These are phyloP conservation scores for Lomographa bimaculata DNA, from an alignment of 2,888 invertebrate genomes.

Conservation along the genomic window DNA sequence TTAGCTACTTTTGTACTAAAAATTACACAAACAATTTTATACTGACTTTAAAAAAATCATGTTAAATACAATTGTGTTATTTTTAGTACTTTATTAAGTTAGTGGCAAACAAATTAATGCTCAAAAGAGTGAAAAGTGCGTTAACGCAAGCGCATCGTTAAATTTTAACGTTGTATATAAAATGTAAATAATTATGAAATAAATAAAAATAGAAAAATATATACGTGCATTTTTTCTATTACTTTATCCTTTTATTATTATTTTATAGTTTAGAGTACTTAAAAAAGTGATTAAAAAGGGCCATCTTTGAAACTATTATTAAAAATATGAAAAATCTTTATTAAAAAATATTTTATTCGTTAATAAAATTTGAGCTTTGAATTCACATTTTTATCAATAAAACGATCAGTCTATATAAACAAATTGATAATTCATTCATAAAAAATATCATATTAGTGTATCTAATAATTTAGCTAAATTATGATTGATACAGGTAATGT, in stretches of 20 bases:
- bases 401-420: slow-evolving; percentile 8
- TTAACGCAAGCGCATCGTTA: slow-evolving; percentile 56
- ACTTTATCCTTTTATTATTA: neutral
- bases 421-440: too few relatives aligned
- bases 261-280: too few relatives aligned
- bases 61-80: slow-evolving; percentile 12
- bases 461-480: too few relatives aligned
- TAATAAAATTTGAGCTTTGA: neutral
- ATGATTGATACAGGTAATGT: too few relatives aligned
- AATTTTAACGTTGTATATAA: slow-evolving; percentile 75
- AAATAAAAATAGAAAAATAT: slow-evolving; percentile 62
- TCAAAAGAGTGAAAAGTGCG: slow-evolving; percentile 64
- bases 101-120: slow-evolving; percentile 51
- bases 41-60: too few relatives aligned
- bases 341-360: slow-evolving; percentile 1
- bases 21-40: slow-evolving; percentile 1
- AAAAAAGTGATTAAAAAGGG: too few relatives aligned
- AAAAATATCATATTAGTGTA: too few relatives aligned
- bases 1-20: slow-evolving; percentile 17
- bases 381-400: neutral
- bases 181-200: slow-evolving; percentile 76
- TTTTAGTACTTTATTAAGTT: slow-evolving; percentile 14
- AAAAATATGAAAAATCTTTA: neutral
- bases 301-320: too few relatives aligned
- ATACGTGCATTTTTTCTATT: slow-evolving; percentile 2